Base-by-base conservation (phyloP, 2,797 vertebrate genomes). In the Gymnodraco acuticeps region DNA sequence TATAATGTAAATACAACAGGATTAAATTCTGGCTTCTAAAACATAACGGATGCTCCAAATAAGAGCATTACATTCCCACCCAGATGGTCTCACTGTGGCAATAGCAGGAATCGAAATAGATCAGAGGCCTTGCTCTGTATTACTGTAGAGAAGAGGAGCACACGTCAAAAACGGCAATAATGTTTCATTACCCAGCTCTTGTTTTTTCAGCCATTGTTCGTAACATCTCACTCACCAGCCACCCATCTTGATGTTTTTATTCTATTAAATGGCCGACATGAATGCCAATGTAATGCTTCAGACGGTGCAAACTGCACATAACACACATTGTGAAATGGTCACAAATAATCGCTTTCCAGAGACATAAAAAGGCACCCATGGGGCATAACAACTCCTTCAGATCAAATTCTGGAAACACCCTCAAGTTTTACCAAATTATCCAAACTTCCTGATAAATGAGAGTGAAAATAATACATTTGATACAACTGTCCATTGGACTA, bases 1-100 rank as follows among this genome's bases (percentile, higher is more conserved):
- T 38, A 64, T 79, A 78, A 62, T 71, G 41, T 81, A 76, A 87
- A 90, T 76, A 88, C 5, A 89, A 82, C 64, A 66, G 81, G 84
- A 91, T 91, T 90, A 88, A 46, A 61, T 42, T 75, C 42, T 76
- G 73, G 46, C 61, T 53, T 51, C 54, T 75, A 70, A 70, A 83
- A 68, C 38, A 19, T 20, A 86, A 74, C 89, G 91, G 84, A 91
- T 79, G 73, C 81, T 71, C 19, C 70, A 75, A 86, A 80, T 87
- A 86, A 92, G 81, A 84, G 79, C 79, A 70, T 88, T 87, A 85
- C 56, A 81, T 42, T 38, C 70, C 78, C 71, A 67, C 72, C 71
- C 89, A 91, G 87, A 90, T 90, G 89, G 87, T 74, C 64, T 67
- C 51, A 65, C 43, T 46, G 78, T 46, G 50, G 56, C 60, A 23